Evolutionary conservation across 2,888 invertebrate genomes (phyloP), one percentile per base, ranked within the genome.

Genomic region (Athalia rosae): DNA sequence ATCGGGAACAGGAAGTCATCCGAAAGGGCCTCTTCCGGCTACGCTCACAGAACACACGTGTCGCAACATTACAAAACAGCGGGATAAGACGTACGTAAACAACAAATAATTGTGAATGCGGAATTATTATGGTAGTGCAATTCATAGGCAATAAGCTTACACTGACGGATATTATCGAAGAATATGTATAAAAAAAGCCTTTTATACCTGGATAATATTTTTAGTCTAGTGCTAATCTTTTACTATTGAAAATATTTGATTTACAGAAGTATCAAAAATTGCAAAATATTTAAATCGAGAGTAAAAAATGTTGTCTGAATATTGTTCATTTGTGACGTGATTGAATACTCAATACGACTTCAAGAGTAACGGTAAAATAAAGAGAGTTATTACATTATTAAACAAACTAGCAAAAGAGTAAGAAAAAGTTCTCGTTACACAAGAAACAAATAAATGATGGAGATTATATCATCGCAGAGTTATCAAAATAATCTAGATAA

Each of bases 1-100:
- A 98, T 98, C 89, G 98, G 98, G 93, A 99, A 99, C 89, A 99
- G 95, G 94, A 98, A 98, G 93, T 99, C 98, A 91, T 99, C 99
- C 87, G 98, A 97, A 90, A 98, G 93, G 90, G 97, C 96, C 92
- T 98, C 98, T 90, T 97, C 97, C 90, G 98, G 97, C 98, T 98
- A 93, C 90, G 91, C 82, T 84, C 84, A 82, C 83, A 85, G 83
- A 84, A 84, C 86, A 87, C 85, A 88, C 82, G 84, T 84, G 86
- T 87, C 86, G 85, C 83, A 84, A 87, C 62, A 66, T 78, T 77
- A 78, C 61, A 80, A 62, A 74, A 74, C 74, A 74, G 74, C 15
- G 62, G 74, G 62, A 53, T 50, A 13, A 74, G 61, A 74, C 74
- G 43, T 48, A 15, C 74, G 43, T 48, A 15, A 74, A 74, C 62